Conservation (phyloP, 1,140 invertebrate genomes). For the Drosophila subpulchrella region DNA sequence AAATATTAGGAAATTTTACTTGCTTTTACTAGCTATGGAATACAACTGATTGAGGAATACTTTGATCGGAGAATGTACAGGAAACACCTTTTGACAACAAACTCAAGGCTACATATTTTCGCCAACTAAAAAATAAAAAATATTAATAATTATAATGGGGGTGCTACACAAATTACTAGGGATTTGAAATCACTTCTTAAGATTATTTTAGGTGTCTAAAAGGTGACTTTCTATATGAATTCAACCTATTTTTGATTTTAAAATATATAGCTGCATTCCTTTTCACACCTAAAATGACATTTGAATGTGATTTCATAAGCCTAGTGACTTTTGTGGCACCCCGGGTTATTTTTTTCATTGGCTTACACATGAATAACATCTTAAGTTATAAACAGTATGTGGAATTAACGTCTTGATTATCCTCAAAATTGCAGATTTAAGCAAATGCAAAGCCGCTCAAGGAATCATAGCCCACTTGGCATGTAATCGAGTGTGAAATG, state of each 20-base stretch:
- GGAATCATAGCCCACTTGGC: slow-evolving; percentile 15
- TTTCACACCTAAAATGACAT: no score
- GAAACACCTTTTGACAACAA: not conserved
- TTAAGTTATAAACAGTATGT: not conserved
- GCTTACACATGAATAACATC: no score
- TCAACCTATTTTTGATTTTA: no score
- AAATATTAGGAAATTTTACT: not conserved
- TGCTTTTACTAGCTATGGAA: not conserved
- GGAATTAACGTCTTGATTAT: not conserved
- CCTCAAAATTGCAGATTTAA: not conserved
- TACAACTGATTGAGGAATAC: not conserved
- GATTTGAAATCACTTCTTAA: no score
- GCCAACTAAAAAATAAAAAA: not conserved
- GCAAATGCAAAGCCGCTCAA: slow-evolving; percentile 1
- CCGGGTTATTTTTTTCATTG: no score
- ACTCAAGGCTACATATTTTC: not conserved
- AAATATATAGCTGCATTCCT: no score
- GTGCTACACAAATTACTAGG: no score
- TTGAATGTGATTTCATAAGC: no score
- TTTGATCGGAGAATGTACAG: not conserved
- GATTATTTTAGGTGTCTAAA: no score
- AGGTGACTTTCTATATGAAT: no score
- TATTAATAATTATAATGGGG: no score
- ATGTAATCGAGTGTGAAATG: slow-evolving; percentile 46
- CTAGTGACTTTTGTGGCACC: no score